These are phyloP conservation scores for Rhagium mordax DNA, from an alignment of 2,888 invertebrate species.

Conservation along the genomic window DNA sequence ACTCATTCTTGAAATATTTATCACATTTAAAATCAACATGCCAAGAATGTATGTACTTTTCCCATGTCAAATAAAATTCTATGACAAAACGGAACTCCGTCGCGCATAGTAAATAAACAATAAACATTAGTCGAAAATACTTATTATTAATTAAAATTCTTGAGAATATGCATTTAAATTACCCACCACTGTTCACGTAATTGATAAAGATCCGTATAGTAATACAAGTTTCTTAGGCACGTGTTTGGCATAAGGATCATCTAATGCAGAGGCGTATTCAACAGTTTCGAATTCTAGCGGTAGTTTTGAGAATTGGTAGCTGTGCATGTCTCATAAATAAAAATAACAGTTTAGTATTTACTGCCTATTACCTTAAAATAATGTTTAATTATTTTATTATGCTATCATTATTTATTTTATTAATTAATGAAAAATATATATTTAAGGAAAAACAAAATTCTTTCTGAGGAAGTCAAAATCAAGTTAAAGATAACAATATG, in stretches of 20 bases:
- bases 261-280: slow-evolving; percentile 27
- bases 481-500: no score
- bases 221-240: slow-evolving; percentile 49
- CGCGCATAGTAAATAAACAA: slow-evolving; percentile 24
- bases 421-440: no score
- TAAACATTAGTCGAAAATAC: slow-evolving; percentile 28
- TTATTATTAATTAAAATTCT: slow-evolving; percentile 42
- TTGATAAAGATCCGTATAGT: slow-evolving; percentile 47
- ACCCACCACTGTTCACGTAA: slow-evolving; percentile 42
- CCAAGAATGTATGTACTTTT: background rate
- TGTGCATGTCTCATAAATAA: background rate
- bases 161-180: slow-evolving; percentile 38
- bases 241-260: slow-evolving; percentile 50
- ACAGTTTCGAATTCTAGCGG: slow-evolving; percentile 1
- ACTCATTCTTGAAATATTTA: no score
- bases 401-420: no score
- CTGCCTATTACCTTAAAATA: background rate
- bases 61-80: slow-evolving; percentile 4
- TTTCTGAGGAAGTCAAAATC: no score
- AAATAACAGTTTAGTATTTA: background rate
- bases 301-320: background rate
- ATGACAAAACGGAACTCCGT: slow-evolving; percentile 27
- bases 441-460: no score
- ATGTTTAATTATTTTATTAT: background rate
- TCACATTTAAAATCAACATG: background rate